phyloP scores from a whole-genome alignment of 2,113 vertebrate genomes.

The Ancistrus triradiatus region DNA sequence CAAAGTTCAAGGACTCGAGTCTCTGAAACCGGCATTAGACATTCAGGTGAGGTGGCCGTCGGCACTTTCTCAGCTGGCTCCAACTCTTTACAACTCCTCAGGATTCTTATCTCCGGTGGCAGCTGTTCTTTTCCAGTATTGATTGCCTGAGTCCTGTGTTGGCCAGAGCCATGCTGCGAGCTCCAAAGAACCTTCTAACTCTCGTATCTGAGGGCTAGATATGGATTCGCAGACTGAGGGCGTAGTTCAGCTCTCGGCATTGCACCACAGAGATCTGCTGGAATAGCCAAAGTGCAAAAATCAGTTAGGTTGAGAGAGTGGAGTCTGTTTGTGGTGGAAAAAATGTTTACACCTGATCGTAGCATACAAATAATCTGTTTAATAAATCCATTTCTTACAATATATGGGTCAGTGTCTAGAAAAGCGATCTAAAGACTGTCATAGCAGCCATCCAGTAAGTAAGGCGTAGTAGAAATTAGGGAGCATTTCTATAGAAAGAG shows the following conservation, averaged over 20 bases:
- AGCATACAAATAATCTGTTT: no score
- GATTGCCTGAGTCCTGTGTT: background rate
- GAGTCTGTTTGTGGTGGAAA: no score
- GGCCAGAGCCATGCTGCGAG: background rate
- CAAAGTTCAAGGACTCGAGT: background rate
- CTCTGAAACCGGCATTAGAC: background rate
- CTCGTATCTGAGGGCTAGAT: background rate
- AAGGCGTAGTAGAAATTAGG: no score
- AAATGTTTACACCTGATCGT: no score
- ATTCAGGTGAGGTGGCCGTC: background rate
- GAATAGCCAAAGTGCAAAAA: no score
- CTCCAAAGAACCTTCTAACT: background rate
- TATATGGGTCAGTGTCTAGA: no score
- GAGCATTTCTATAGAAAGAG: no score
- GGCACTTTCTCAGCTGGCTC: background rate
- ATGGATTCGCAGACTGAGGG: background rate
- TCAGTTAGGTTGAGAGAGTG: no score
- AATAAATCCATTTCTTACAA: no score
- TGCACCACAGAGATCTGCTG: no score
- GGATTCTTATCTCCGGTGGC: slow-evolving; percentile 3
- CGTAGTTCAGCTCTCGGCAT: background rate
- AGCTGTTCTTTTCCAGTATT: background rate
- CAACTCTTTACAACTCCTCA: background rate
- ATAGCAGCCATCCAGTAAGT: no score
- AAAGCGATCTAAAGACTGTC: no score